A percentile compares a stretch with the other conserved stretches of the same genome.
These are phyloP conservation scores for Onychostruthus taczanowskii DNA, from an alignment of 2,113 vertebrate genomes.

Conservation along the genomic window DNA sequence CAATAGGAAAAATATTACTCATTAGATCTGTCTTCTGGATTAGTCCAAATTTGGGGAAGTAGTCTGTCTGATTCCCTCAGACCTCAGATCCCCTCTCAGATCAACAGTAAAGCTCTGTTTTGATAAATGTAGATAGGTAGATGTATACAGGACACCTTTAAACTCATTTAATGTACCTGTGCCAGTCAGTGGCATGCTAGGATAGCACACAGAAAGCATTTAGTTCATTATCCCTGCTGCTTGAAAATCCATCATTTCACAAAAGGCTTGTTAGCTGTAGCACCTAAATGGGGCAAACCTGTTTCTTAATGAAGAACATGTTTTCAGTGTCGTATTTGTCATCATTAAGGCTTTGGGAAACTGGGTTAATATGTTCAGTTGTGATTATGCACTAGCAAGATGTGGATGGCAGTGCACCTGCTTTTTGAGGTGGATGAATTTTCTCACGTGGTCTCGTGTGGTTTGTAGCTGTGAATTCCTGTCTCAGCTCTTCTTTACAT, in stretches of 20 bases:
- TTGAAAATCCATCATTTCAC: background rate
- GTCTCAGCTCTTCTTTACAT: conserved; percentile 36
- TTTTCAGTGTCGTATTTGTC: background rate
- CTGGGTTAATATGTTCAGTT: background rate
- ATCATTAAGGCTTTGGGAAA: background rate
- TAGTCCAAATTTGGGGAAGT: background rate
- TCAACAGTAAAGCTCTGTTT: background rate
- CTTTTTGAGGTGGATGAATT: background rate
- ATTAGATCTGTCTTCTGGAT: background rate
- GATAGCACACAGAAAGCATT: background rate
- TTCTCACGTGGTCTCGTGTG: conserved; percentile 18
- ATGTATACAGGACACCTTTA: background rate
- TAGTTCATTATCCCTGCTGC: background rate
- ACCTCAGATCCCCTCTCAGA: background rate
- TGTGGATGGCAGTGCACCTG: conserved; percentile 5
- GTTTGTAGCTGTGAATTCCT: conserved; percentile 74
- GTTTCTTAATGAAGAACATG: background rate
- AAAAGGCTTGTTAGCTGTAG: background rate
- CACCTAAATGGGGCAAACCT: background rate
- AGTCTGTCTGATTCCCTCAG: background rate
- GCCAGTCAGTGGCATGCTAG: background rate
- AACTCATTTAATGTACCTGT: background rate
- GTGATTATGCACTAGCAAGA: background rate
- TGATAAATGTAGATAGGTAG: background rate
- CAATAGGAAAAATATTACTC: background rate